Evolutionary conservation across 2,888 invertebrate species (phyloP), one percentile per base, ranked within the genome.

Genomic region (Notocelia uddmanniana): DNA sequence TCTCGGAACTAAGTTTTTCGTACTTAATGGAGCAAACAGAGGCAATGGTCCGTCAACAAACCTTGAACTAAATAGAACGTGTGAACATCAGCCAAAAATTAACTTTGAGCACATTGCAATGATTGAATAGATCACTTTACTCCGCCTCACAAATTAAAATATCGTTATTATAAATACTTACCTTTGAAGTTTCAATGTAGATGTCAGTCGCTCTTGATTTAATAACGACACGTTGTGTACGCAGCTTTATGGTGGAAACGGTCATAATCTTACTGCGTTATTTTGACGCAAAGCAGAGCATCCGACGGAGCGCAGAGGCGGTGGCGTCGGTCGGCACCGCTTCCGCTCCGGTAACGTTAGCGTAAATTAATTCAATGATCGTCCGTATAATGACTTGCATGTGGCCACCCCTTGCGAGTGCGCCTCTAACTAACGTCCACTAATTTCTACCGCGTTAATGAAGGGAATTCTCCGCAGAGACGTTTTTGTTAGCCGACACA

Each of bases 331-430:
- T 78, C 80, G 79, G 79, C 83, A 80, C 82, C 84, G 84, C 85
- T 89, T 87, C 88, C 86, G 84, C 82, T 80, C 81, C 79, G 80
- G 80, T 82, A 83, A 80, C 86, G 85, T 85, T 81, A 81, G 79
- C 83, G 84, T 91, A 91, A 72, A 92, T 92, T 92, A 92, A 92
- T 92, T 92, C 91, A 91, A 91, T 91, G 89, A 92, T 90, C 89
- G 89, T 91, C 89, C 88, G 86, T 89, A 90, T 91, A 92, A 92
- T 92, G 91, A 92, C 91, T 91, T 91, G 90, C 90, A 92, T 89
- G 86, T 83, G 88, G 85, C 85, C 82, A 83, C 85, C 86, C 82
- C 84, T 83, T 80, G 78, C 80, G 82, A 86, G 80, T 84, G 79
- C 78, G 83, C 85, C 86, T 84, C 85, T 79, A 87, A 90, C 90